These are phyloP conservation scores for Nemoura dubitans DNA, from an alignment of 2,888 invertebrate genomes.

Conservation along the genomic window DNA sequence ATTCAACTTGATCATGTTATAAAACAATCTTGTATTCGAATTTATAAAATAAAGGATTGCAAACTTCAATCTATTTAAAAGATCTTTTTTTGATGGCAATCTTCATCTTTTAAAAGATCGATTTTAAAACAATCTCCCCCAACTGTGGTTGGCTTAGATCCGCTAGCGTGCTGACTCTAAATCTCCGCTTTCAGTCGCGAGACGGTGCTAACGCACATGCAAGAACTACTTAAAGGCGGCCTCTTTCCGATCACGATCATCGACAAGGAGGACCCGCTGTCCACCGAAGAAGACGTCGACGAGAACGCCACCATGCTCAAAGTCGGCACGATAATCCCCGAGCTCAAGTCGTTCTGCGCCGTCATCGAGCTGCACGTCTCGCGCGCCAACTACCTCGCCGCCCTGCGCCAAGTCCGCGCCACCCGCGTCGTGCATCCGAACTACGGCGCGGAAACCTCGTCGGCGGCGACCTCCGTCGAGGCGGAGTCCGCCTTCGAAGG, in stretches of 20 bases:
- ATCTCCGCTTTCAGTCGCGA: neutral
- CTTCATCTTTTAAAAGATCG: no score
- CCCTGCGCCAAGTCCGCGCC: neutral
- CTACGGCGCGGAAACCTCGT: neutral
- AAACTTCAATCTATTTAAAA: no score
- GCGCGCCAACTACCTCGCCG: neutral
- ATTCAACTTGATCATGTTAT: no score
- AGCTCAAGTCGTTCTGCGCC: neutral
- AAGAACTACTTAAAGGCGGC: neutral
- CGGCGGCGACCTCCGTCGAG: neutral
- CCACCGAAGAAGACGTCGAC: neutral
- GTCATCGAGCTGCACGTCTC: neutral
- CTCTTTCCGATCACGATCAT: neutral
- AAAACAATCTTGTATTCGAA: no score
- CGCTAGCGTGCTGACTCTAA: no score
- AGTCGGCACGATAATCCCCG: constrained; percentile 3
- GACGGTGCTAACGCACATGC: neutral
- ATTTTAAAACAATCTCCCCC: no score
- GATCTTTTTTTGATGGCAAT: no score
- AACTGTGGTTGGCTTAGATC: no score
- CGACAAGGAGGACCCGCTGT: neutral
- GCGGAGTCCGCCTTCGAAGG: neutral
- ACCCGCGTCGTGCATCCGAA: neutral
- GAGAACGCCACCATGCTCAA: neutral
- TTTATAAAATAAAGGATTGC: no score